Percentiles rank a stretch among this genome's conserved stretches.
Conservation (phyloP, 2,888 invertebrate species). For the Synanthedon formicaeformis region DNA sequence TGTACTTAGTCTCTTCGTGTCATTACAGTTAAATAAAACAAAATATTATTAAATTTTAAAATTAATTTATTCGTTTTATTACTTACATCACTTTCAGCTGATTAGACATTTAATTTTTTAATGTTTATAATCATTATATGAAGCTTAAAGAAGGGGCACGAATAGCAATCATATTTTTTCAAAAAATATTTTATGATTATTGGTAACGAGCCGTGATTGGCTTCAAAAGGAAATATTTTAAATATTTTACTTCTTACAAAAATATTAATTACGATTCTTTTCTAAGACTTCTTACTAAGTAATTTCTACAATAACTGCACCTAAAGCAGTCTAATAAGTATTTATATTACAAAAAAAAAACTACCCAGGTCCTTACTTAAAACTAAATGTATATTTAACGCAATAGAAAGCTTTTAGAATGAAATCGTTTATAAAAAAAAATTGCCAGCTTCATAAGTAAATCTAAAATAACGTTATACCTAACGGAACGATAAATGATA, state of each 20-base stretch:
- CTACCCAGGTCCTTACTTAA: conserved; percentile 14
- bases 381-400: conserved; percentile 5
- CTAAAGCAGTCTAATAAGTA: too few species aligned
- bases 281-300: too few species aligned
- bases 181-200: too few species aligned
- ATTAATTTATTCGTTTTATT: conserved; percentile 3
- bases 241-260: too few species aligned
- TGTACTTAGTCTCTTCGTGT: too few species aligned
- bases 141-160: not conserved
- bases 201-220: too few species aligned
- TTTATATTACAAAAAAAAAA: not conserved
- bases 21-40: not conserved
- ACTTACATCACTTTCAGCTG: not conserved
- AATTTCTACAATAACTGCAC: too few species aligned
- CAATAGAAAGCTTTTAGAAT: conserved; percentile 5
- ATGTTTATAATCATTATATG: not conserved
- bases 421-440: conserved; percentile 4
- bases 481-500: not conserved
- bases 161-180: not conserved
- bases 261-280: too few species aligned
- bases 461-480: not conserved
- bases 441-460: conserved; percentile 11
- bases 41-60: not conserved
- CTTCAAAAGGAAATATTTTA: too few species aligned
- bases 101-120: not conserved